phyloP scores from a whole-genome alignment of 2,797 vertebrate species.

The Mormyrops boulengeri region DNA sequence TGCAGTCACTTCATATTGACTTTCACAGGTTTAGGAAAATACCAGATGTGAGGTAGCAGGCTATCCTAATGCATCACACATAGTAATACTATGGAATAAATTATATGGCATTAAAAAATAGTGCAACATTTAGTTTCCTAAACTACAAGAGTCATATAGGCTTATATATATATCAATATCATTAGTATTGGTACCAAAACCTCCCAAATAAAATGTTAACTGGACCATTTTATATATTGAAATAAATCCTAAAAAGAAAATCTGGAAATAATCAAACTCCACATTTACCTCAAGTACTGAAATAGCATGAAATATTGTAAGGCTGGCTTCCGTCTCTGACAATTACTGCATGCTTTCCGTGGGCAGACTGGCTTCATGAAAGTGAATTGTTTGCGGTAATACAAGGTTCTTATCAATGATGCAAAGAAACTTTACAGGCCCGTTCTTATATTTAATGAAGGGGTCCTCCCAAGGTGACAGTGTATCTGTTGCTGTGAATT shows the following conservation, averaged over 20 bases:
- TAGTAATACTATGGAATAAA: neutral
- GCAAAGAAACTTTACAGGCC: neutral
- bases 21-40: neutral
- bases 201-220: neutral
- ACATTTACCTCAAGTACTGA: neutral
- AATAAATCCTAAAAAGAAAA: conserved; percentile 18
- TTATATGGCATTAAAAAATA: neutral
- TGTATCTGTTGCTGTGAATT: neutral
- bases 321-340: neutral
- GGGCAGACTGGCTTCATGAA: neutral
- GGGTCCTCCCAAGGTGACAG: neutral
- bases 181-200: neutral
- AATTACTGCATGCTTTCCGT: neutral
- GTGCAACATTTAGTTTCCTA: neutral
- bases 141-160: neutral
- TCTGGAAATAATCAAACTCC: conserved; percentile 18
- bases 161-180: neutral
- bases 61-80: neutral
- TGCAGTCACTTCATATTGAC: neutral
- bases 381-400: neutral
- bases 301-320: neutral
- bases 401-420: neutral
- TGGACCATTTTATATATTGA: conserved; percentile 18
- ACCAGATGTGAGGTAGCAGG: neutral
- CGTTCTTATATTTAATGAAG: neutral